These are phyloP conservation scores for Drosophila equinoxialis DNA, from an alignment of 1,140 invertebrate genomes.

Conservation along the genomic window DNA sequence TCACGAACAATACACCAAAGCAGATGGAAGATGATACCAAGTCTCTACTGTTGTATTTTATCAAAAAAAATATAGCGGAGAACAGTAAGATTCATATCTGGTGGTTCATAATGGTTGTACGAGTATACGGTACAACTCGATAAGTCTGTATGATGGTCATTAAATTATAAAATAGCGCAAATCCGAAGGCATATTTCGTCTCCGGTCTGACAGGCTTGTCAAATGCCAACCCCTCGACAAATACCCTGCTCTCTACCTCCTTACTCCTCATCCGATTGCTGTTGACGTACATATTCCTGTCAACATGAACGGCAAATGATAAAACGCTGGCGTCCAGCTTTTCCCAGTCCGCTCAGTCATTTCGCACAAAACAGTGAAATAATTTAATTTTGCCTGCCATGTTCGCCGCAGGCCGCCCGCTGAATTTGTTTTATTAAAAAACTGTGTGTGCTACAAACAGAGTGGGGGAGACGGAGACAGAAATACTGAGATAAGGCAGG, in stretches of 20 bases:
- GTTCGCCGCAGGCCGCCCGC: slow-evolving; percentile 73
- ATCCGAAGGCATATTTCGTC: slow-evolving; percentile 28
- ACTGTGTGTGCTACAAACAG: slow-evolving; percentile 45
- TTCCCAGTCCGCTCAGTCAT: slow-evolving; percentile 32
- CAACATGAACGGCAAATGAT: slow-evolving; percentile 71
- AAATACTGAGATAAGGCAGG: not conserved
- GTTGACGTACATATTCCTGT: slow-evolving; percentile 39
- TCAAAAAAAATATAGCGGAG: slow-evolving; percentile 38
- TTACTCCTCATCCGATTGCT: not conserved
- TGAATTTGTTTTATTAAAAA: slow-evolving; percentile 81
- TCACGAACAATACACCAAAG: no score
- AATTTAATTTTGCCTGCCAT: slow-evolving; percentile 79
- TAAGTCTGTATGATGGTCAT: slow-evolving; percentile 51
- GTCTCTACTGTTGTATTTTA: no score
- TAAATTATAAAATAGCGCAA: slow-evolving; percentile 51
- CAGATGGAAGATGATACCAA: no score
- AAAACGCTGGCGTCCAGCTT: slow-evolving; percentile 65
- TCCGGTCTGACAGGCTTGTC: slow-evolving; percentile 54
- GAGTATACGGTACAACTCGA: not conserved
- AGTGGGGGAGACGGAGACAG: slow-evolving; percentile 20
- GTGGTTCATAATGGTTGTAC: no score
- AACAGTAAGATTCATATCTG: slow-evolving; percentile 26
- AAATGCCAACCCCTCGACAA: slow-evolving; percentile 28
- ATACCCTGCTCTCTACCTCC: not conserved
- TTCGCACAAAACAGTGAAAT: slow-evolving; percentile 55